Percentiles rank a stretch among this genome's conserved stretches.
Conservation (phyloP, 2,113 vertebrate genomes). For the Apaloderma vittatum region DNA sequence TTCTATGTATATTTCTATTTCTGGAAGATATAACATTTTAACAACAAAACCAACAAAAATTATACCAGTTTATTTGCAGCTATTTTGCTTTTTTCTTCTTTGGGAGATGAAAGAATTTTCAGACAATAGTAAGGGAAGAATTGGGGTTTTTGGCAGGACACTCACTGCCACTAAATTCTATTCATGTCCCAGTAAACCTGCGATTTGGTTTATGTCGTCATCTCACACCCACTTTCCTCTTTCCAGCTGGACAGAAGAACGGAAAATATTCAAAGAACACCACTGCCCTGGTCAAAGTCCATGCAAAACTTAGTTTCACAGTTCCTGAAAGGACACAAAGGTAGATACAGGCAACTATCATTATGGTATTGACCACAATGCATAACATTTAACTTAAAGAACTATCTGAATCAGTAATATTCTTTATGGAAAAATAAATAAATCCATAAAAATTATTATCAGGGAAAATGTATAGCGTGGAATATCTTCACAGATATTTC, state of each 20-base stretch:
- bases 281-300: background rate
- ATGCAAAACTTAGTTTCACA: background rate
- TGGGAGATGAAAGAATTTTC: too few relatives aligned
- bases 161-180: too few relatives aligned
- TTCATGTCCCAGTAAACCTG: background rate
- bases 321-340: background rate
- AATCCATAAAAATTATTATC: background rate
- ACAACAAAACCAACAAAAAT: too few relatives aligned
- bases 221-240: background rate
- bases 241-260: background rate
- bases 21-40: too few relatives aligned
- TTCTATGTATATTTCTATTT: too few relatives aligned
- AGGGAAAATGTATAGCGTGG: background rate
- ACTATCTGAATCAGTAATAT: background rate
- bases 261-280: background rate
- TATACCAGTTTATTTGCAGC: too few relatives aligned
- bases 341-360: background rate
- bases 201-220: background rate
- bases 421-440: background rate
- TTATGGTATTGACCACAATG: background rate
- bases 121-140: too few relatives aligned
- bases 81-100: too few relatives aligned
- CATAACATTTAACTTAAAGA: background rate
- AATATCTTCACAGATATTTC: background rate
- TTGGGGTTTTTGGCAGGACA: too few relatives aligned